Base-by-base conservation (phyloP, 1,140 invertebrate genomes). In the Drosophila subpulchrella region DNA sequence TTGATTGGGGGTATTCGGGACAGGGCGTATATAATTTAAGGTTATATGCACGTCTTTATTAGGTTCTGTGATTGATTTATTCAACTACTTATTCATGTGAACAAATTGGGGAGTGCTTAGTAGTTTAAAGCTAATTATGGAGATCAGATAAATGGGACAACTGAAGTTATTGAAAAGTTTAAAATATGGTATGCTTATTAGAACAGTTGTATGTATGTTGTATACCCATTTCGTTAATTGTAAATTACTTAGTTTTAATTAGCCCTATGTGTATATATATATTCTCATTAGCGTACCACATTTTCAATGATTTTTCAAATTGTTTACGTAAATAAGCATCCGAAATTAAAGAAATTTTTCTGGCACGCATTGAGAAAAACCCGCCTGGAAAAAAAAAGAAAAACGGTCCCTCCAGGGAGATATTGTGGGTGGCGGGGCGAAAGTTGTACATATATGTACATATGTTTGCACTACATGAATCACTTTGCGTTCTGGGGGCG, bases 261-360 rank as follows among this genome's bases (percentile, higher is more conserved):
- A 24, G 54, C 12, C 44, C 34, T 11, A 11, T 39, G 36, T 46
- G 47, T 50, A 20, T 20, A 20, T 34, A 34, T 10, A 12, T 44
- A 73, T 51, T 61, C 7, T 47, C 44, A 39, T 75, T 15, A 42
- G 51, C 71, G 54, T 70, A 62, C 60, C 66, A 73, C 73, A 71
- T 81, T 81, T 81, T 81, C 65, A 78, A 75, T 75, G 82, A 53
- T 81, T 58, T 76, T 55, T 47, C 13, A 63, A 55, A 82, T 72
- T 86, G 75, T 86, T 86, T 88, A 79, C 79, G 79, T 88, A 88
- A 88, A 88, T 88, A 76, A 51, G 61, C 75, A 46, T 15, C 17
- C 60, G 60, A 74, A 86, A 81, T 81, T 74, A 78, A 78, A 68
- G 48, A 76, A 76, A 56, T 47, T 63, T 54, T 44, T 24, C 58